A percentile compares a stretch with the other conserved stretches of the same genome.
Evolutionary conservation across 1,140 invertebrate species (phyloP).

Genomic region (Leptopilina boulardi): DNA sequence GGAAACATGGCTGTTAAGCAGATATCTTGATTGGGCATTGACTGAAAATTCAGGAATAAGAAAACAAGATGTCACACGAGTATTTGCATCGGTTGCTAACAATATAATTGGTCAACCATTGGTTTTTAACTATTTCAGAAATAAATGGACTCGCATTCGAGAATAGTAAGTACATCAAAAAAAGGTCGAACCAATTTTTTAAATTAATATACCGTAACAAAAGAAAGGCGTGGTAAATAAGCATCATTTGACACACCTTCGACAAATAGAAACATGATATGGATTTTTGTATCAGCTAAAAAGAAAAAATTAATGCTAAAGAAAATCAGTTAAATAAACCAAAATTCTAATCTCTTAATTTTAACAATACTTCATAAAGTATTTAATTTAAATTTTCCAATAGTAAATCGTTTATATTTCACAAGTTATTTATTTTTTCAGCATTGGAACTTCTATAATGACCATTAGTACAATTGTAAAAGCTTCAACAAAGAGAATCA

Average conservation of each 20-base stretch:
- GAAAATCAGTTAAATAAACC: no score
- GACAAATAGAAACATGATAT: no score
- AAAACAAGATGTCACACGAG: conserved; percentile 86
- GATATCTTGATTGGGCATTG: conserved; percentile 84
- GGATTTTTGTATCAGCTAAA: no score
- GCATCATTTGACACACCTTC: no score
- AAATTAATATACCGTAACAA: neutral
- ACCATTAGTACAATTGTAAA: conserved; percentile 85
- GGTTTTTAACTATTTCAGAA: conserved; percentile 84
- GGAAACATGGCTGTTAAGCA: conserved; percentile 85
- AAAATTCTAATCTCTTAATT: no score
- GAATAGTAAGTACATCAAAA: conserved; percentile 80
- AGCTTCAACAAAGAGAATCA: conserved; percentile 82
- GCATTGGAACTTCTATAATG: conserved; percentile 82
- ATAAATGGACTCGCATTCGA: conserved; percentile 83
- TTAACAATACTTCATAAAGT: no score
- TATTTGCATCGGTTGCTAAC: conserved; percentile 83
- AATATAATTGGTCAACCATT: conserved; percentile 85
- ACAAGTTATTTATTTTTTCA: conserved; percentile 71
- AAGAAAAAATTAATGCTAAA: no score
- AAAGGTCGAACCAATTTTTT: neutral
- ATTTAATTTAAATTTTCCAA: no score
- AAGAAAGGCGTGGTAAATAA: no score
- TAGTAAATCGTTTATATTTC: no score
- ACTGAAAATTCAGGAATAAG: conserved; percentile 84